Evolutionary conservation across 2,797 vertebrate species (phyloP).

Genomic region (Podarcis lilfordi): DNA sequence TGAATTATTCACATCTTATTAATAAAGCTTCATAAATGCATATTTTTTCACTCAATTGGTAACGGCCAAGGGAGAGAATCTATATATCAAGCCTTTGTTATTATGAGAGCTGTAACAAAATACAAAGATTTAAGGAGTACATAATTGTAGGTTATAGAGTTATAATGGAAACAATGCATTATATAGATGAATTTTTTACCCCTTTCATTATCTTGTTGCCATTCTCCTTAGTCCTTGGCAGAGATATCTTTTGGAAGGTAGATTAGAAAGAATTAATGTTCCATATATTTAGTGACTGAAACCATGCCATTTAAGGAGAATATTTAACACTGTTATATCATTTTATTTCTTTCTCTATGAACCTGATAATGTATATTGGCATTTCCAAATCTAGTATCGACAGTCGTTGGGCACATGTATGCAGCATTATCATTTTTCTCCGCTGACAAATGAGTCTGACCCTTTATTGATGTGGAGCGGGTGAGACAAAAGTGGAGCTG

Average conservation of each 20-base stretch:
- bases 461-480: not conserved
- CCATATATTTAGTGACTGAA: slow-evolving; percentile 28
- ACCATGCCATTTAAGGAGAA: not conserved
- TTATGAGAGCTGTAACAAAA: slow-evolving; percentile 63
- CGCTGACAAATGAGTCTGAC: not conserved
- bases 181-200: slow-evolving; percentile 53
- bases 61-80: slow-evolving; percentile 61
- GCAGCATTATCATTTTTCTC: not conserved
- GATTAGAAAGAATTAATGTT: slow-evolving; percentile 33
- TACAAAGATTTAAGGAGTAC: slow-evolving; percentile 71
- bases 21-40: slow-evolving; percentile 69
- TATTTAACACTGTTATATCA: not conserved
- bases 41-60: slow-evolving; percentile 67
- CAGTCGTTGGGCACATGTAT: not conserved
- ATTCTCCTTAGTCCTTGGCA: slow-evolving; percentile 48
- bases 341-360: not conserved
- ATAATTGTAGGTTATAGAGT: slow-evolving; percentile 67
- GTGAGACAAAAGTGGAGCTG: not conserved
- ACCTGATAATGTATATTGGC: not conserved
- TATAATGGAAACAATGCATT: slow-evolving; percentile 57
- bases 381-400: not conserved
- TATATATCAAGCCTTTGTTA: slow-evolving; percentile 66
- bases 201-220: slow-evolving; percentile 24
- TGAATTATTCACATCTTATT: slow-evolving; percentile 73
- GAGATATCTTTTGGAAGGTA: slow-evolving; percentile 45